Percentiles rank a stretch among this genome's conserved stretches.
Conservation (phyloP, 2,888 invertebrate genomes). For the Diachrysia chrysitis region DNA sequence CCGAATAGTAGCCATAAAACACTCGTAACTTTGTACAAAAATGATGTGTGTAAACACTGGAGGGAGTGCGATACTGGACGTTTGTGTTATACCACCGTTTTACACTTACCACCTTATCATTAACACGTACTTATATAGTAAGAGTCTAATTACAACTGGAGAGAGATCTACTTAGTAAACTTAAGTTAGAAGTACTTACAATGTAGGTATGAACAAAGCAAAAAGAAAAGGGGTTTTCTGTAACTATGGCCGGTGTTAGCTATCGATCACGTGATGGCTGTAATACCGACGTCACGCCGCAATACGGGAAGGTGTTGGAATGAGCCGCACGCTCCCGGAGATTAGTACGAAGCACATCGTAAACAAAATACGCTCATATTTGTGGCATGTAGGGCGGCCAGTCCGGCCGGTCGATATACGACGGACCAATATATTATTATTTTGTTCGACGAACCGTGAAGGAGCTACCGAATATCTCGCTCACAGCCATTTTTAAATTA, state of each 20-base stretch:
- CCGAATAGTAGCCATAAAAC: slow-evolving; percentile 77
- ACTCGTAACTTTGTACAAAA: slow-evolving; percentile 85
- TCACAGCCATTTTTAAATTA: slow-evolving; percentile 78
- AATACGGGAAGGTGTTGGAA: slow-evolving; percentile 19
- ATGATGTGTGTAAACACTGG: slow-evolving; percentile 86
- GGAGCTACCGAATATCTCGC: slow-evolving; percentile 69
- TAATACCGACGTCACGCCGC: not conserved
- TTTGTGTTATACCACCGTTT: slow-evolving; percentile 80
- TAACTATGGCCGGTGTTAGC: slow-evolving; percentile 17
- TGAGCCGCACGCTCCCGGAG: slow-evolving; percentile 19
- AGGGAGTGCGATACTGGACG: slow-evolving; percentile 89
- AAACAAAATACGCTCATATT: slow-evolving; percentile 49
- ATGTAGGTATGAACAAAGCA: slow-evolving; percentile 45
- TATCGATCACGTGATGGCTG: slow-evolving; percentile 14
- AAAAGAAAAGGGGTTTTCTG: slow-evolving; percentile 11
- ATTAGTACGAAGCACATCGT: slow-evolving; percentile 34
- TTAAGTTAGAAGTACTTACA: too few relatives aligned
- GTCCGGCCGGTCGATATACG: slow-evolving; percentile 52
- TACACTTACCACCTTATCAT: slow-evolving; percentile 70
- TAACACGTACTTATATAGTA: slow-evolving; percentile 56
- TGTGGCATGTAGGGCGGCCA: slow-evolving; percentile 57
- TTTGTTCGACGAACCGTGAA: slow-evolving; percentile 74
- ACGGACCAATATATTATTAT: slow-evolving; percentile 75
- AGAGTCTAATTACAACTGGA: slow-evolving; percentile 49
- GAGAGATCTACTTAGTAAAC: slow-evolving; percentile 36